phyloP scores from a whole-genome alignment of 1,140 invertebrate genomes.

The Metaphire vulgaris region DNA sequence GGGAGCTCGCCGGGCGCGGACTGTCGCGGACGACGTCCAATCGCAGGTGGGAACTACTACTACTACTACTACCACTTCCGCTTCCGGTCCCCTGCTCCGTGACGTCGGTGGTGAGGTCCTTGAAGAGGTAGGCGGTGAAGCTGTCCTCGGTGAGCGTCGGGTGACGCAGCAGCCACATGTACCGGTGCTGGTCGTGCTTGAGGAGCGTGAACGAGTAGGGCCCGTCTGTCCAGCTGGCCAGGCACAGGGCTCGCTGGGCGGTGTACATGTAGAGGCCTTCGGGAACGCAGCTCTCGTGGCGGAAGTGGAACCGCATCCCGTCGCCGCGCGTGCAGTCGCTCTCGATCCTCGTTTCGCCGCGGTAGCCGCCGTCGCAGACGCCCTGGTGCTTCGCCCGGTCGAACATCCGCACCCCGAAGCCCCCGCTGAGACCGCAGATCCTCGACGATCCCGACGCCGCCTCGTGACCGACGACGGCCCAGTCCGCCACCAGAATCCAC shows the following conservation, averaged over 20 bases:
- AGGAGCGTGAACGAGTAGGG: conserved; percentile 21
- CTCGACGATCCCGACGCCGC: background rate
- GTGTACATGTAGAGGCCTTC: conserved; percentile 21
- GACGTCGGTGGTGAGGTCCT: conserved; percentile 18
- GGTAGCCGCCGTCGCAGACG: conserved; percentile 26
- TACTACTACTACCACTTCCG: no score
- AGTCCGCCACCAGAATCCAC: conserved; percentile 22
- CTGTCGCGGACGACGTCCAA: conserved; percentile 26
- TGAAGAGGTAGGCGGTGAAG: conserved; percentile 26
- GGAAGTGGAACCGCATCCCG: conserved; percentile 27
- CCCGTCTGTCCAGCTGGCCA: conserved; percentile 27
- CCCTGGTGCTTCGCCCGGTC: conserved; percentile 8
- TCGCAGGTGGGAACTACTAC: no score
- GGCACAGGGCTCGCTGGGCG: conserved; percentile 19
- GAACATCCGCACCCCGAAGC: conserved; percentile 24
- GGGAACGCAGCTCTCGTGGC: conserved; percentile 28
- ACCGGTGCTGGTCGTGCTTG: conserved; percentile 11
- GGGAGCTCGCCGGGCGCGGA: conserved; percentile 18
- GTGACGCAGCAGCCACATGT: conserved; percentile 25
- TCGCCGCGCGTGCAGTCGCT: conserved; percentile 25
- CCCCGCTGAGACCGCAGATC: conserved; percentile 17
- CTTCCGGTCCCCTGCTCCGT: conserved; percentile 5
- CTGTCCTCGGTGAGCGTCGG: conserved; percentile 15
- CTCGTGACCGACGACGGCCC: background rate
- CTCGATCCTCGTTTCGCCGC: conserved; percentile 25